A percentile compares a stretch with the other conserved stretches of the same genome.
Conservation (phyloP, 2,888 invertebrate species). For the Drosophila vallismaia region DNA sequence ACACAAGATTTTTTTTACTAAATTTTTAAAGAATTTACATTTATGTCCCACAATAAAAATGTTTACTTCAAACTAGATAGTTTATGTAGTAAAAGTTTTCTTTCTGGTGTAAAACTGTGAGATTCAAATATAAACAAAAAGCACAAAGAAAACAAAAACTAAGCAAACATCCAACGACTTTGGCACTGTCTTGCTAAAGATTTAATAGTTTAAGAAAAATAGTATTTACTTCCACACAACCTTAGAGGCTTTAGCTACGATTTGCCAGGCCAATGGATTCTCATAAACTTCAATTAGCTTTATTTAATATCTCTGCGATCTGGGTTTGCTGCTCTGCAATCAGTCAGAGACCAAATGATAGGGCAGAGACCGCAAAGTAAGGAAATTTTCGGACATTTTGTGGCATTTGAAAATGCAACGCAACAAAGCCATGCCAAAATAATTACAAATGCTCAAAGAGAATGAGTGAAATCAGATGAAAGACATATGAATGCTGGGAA, state of each 20-base stretch:
- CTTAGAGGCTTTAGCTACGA: conserved; percentile 16
- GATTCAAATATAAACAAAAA: conserved; percentile 19
- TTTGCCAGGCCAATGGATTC: conserved; percentile 7
- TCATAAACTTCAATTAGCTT: conserved; percentile 36
- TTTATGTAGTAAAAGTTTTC: not conserved
- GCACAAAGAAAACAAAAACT: conserved; percentile 27
- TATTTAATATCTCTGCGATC: conserved; percentile 21
- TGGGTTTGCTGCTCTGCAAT: not conserved
- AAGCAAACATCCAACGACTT: conserved; percentile 1
- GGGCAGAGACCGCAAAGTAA: conserved; percentile 48
- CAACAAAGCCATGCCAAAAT: conserved; percentile 32
- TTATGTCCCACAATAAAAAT: too few species aligned
- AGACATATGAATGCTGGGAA: conserved; percentile 40
- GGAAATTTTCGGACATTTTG: conserved; percentile 55
- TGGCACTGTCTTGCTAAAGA: conserved; percentile 10
- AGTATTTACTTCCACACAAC: conserved; percentile 32
- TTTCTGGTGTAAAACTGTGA: not conserved
- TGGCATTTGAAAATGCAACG: conserved; percentile 36
- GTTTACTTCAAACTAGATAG: too few species aligned
- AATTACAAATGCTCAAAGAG: conserved; percentile 38
- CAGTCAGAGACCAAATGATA: not conserved
- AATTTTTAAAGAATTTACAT: too few species aligned
- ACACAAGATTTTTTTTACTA: not conserved
- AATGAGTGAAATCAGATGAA: conserved; percentile 36
- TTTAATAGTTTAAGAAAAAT: conserved; percentile 45